Percentiles rank a stretch among this genome's conserved stretches.
Conservation (phyloP, 2,888 invertebrate species). For the Drosophila kokeensis region DNA sequence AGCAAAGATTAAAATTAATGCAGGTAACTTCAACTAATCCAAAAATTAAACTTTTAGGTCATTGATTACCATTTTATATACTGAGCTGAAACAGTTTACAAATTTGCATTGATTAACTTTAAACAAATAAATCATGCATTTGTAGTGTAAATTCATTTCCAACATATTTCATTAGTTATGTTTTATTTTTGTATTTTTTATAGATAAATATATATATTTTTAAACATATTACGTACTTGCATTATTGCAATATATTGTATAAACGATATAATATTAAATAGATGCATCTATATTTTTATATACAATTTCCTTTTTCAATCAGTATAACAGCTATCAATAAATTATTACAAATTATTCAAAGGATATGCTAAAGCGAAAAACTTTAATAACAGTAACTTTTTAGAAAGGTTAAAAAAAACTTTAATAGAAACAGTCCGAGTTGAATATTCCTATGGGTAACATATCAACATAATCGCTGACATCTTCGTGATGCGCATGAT, state of each 20-base stretch:
- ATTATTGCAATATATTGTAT: conserved; percentile 25
- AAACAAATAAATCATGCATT: background rate
- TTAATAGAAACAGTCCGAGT: no score
- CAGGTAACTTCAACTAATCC: background rate
- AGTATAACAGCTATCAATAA: conserved; percentile 34
- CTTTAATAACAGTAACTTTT: conserved; percentile 7
- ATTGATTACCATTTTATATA: background rate
- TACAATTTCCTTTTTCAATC: conserved; percentile 19
- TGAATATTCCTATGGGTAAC: no score
- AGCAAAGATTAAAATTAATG: background rate
- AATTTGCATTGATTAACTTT: background rate
- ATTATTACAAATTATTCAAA: conserved; percentile 38
- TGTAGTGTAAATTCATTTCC: background rate
- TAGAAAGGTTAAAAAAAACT: conserved; percentile 3
- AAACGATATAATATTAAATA: conserved; percentile 22
- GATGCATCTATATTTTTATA: conserved; percentile 18
- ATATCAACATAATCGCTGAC: no score
- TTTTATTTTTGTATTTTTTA: conserved; percentile 28
- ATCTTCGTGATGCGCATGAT: no score
- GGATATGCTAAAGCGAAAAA: conserved; percentile 2
- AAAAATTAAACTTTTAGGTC: background rate
- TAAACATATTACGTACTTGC: conserved; percentile 27
- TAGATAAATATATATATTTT: conserved; percentile 43
- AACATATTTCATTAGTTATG: conserved; percentile 10
- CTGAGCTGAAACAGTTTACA: background rate